Base-by-base conservation (phyloP, 2,797 vertebrate species). In the Paguma larvata region DNA sequence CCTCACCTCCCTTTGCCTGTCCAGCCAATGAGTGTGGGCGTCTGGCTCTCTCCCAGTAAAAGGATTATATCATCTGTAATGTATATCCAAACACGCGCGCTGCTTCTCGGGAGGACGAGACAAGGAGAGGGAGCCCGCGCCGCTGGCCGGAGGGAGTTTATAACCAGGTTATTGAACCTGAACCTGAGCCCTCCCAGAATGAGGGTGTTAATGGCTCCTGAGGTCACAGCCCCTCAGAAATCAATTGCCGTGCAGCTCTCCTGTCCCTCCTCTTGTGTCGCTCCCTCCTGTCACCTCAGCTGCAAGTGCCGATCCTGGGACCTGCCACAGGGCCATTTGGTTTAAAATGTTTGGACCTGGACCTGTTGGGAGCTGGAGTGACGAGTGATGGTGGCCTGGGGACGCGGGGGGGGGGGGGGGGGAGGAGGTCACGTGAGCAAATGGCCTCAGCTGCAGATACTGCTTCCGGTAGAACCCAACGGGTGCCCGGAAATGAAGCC, bases 81-180 rank as follows among this genome's bases (percentile, higher is more conserved):
- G 51, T 92, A 92, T n/a, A 90, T 68, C 65, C 88, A 86, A 75
- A 86, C 51, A 51, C 41, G 25, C 18, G 1, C 3, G 1, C 68
- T 25, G 88, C 90, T 56, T 83, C 93, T 95, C 18, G 5, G 65
- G 89, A 97, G 89, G 93, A 59, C 53, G 9, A 75, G 65, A 82
- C 85, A 70, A 94, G 51, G 89, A 65, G 63, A 53, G 6, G 48
- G 94, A 91, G 53, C 51, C 48, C 0, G 0, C 0, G 2, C 38
- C 23, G 56, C 80, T 92, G 87, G 65, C 78, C 15, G 5, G 82
- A 77, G 89, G 44, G 87, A 41, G 0, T 70, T 85, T 79, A 75
- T 87, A 97, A 97, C 65, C 95, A 79, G 62, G 72, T 97, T 75
- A 96, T 85, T 63, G 93, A 97, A 91, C 88, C 83, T 91, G 80